Conservation (phyloP, 2,113 vertebrate species). For the Gracilinanus agilis region DNA sequence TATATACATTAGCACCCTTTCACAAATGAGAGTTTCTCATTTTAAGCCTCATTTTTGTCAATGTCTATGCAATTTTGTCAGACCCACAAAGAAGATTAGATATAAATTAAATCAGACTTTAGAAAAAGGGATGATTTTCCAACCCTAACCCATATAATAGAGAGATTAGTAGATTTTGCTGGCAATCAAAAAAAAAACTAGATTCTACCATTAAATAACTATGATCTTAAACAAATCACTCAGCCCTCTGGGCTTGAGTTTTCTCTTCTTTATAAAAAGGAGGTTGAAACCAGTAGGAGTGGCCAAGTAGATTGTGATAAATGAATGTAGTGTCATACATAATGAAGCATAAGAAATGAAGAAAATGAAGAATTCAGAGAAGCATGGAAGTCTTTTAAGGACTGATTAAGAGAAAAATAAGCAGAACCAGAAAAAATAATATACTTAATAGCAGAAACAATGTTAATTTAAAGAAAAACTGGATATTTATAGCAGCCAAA, state of each 20-base stretch:
- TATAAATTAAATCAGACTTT: slow-evolving; percentile 27
- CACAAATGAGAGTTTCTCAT: slow-evolving; percentile 19
- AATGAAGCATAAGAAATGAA: background rate
- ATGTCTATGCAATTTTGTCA: background rate
- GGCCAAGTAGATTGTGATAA: background rate
- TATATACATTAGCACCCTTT: background rate
- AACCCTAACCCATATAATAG: background rate
- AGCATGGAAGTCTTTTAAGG: background rate
- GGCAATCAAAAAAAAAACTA: background rate
- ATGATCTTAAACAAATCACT: background rate
- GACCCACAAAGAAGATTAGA: background rate
- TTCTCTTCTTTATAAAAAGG: background rate
- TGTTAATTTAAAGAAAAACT: background rate
- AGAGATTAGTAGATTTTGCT: background rate
- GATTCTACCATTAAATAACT: background rate
- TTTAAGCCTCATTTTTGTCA: background rate
- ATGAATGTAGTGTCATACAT: background rate
- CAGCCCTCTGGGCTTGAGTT: background rate
- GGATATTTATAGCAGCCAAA: background rate
- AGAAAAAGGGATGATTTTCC: background rate
- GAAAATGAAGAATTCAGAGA: background rate
- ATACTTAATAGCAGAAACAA: background rate
- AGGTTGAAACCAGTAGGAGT: background rate
- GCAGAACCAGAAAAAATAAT: background rate
- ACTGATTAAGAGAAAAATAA: background rate